Conservation (phyloP, 37 sponge, comb jelly and placozoan genomes). For the Geodia barretti region DNA sequence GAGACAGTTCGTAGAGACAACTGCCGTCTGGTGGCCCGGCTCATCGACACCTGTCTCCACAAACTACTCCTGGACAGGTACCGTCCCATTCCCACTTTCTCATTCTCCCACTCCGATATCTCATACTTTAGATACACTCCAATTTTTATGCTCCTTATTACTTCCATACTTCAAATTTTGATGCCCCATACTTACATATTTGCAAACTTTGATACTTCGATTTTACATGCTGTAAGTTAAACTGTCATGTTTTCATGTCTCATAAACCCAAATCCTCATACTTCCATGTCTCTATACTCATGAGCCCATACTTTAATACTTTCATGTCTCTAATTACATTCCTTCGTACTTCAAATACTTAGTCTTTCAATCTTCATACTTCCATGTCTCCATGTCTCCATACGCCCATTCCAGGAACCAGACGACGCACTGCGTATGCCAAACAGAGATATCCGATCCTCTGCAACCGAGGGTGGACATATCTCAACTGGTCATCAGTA, state of each 20-base stretch:
- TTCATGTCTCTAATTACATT: no score
- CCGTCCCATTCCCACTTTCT: background rate
- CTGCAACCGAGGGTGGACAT: slow-evolving; percentile 92
- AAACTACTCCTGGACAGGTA: slow-evolving; percentile 93
- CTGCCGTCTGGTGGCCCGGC: slow-evolving; percentile 92
- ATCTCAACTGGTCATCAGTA: slow-evolving; percentile 96
- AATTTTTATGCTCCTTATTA: no score
- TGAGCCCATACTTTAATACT: no score
- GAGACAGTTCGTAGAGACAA: slow-evolving; percentile 99
- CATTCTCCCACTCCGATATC: background rate
- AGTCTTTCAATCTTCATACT: background rate
- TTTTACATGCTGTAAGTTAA: no score
- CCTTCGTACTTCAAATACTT: no score
- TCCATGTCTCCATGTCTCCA: background rate
- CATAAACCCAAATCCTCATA: no score
- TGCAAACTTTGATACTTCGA: background rate
- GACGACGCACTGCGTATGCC: slow-evolving; percentile 81
- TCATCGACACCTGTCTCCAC: slow-evolving; percentile 90
- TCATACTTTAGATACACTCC: no score
- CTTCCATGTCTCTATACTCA: background rate
- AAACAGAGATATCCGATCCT: slow-evolving; percentile 91
- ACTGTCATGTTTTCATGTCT: background rate
- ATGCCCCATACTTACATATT: background rate
- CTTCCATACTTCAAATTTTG: no score
- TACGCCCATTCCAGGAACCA: slow-evolving; percentile 52